Evolutionary conservation across 2,113 vertebrate species (phyloP), one percentile per base, ranked within the genome.

Genomic region (Laticauda laticaudata): DNA sequence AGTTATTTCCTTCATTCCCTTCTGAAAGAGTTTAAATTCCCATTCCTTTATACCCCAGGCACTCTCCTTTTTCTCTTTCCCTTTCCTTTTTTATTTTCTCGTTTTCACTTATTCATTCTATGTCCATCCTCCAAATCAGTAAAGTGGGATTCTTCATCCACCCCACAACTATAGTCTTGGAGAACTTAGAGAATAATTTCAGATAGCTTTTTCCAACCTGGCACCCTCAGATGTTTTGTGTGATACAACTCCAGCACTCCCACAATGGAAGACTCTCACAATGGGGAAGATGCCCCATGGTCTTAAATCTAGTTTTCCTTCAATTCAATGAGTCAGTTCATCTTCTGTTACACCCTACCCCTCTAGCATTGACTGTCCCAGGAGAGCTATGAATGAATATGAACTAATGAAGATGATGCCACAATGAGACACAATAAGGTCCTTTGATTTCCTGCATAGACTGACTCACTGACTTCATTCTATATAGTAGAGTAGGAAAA

Each of bases 301-400:
- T 61, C 89, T 91, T 95, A 96, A 94, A 94, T 94, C 94, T 91
- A 93, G 48, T 90, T 94, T 91, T 95, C 91, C 14, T 87, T 18
- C 96, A 94, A 95, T 43, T 93, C 96, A 96, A 11, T 95, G 94
- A 96, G 92, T 97, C 94, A 95, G 69, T 94, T 90, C 91, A 94
- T 92, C 39, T 54, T 43, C 90, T 94, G 87, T 90, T 94, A 93
- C 86, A 93, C 75, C 51, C 95, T 94, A 57, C 87, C 93, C 95
- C 39, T 29, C 93, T 93, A 88, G 93, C 90, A 91, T 92, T 90
- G 75, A 92, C 85, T 94, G 21, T n/a, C 48, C 45, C n/a, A 0
- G 0, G 26, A 54, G 94, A 90, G 26, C 15, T 69, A 26, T 92
- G 29, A 69, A 4, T 90, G 89, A 20, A 51, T 91, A 45, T 14